Conservation (phyloP, 23 tunicate genomes). For the Oikopleura dioica region DNA sequence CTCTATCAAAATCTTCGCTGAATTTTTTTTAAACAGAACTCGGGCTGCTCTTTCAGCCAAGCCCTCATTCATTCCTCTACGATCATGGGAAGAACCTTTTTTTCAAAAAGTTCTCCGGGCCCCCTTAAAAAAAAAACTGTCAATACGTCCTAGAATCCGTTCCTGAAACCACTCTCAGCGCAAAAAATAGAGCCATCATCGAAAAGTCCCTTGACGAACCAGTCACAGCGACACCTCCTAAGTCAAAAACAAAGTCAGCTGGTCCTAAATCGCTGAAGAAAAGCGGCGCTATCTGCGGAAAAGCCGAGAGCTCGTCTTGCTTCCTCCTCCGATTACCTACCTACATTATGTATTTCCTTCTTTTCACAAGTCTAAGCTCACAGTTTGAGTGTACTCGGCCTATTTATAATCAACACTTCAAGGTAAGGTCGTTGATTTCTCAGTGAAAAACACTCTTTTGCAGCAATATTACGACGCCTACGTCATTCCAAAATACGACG, state of each 20-base stretch:
- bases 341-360: not conserved
- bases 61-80: no score
- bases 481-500: not conserved
- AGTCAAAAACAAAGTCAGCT: no score
- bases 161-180: not conserved
- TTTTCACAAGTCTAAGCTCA: not conserved
- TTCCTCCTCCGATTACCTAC: not conserved
- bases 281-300: no score
- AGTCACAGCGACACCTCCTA: no score
- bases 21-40: no score
- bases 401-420: not conserved
- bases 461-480: not conserved
- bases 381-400: slow-evolving; percentile 9
- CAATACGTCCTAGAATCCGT: not conserved
- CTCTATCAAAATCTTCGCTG: no score
- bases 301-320: not conserved
- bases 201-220: not conserved
- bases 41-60: no score
- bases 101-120: no score
- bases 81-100: no score
- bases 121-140: no score
- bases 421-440: not conserved
- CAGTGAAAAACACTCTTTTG: not conserved
- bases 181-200: not conserved
- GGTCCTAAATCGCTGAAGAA: no score